These are phyloP conservation scores for Globodera rostochiensis DNA, from an alignment of 1,140 invertebrate genomes.

Conservation along the genomic window DNA sequence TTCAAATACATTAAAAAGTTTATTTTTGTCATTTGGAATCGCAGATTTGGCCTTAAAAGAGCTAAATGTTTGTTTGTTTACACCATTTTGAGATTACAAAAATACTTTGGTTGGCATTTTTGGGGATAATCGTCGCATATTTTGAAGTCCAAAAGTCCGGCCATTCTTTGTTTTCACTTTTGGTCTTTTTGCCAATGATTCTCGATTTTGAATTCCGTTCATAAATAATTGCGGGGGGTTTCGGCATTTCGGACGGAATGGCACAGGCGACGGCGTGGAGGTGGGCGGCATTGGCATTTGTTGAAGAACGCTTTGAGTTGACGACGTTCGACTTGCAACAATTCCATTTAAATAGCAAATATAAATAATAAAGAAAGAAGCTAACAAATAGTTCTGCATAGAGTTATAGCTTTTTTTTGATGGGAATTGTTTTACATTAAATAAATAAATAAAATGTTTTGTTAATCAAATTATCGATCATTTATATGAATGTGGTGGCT, in stretches of 20 bases:
- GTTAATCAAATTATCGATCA: background rate
- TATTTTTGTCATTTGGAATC: too few species aligned
- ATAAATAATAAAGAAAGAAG: background rate
- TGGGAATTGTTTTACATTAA: too few species aligned
- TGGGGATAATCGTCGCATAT: background rate
- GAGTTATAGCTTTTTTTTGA: background rate
- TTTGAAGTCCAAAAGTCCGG: background rate
- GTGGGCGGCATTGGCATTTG: background rate
- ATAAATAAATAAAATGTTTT: too few species aligned
- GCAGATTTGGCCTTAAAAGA: too few species aligned
- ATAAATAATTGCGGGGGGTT: background rate
- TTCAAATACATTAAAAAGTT: background rate
- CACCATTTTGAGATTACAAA: too few species aligned
- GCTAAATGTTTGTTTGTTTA: too few species aligned
- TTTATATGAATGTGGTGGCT: background rate
- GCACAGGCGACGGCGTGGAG: background rate
- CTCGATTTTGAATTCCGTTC: too few species aligned
- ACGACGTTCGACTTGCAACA: background rate
- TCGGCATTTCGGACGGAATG: background rate
- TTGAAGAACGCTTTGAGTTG: background rate
- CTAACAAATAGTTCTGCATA: background rate
- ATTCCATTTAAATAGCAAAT: background rate
- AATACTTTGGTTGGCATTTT: too few species aligned
- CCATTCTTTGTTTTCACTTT: background rate
- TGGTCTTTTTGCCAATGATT: background rate